phyloP scores from a whole-genome alignment of 2,797 vertebrate genomes.

The Enteromius fasciolatus region DNA sequence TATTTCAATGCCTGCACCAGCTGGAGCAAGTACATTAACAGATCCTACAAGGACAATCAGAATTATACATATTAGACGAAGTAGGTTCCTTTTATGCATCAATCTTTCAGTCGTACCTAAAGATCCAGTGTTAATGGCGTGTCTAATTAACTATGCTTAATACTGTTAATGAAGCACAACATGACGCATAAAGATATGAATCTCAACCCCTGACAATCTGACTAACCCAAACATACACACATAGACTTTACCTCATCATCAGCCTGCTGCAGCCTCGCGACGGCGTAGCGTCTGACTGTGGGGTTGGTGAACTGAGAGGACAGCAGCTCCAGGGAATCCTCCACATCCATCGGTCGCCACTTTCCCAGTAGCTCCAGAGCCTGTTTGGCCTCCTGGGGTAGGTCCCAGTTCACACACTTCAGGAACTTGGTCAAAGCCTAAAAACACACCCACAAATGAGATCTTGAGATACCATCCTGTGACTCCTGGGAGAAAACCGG shows the following conservation, averaged over 20 bases:
- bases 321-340: conserved; percentile 93
- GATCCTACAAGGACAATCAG: conserved; percentile 77
- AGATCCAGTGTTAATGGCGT: neutral
- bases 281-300: conserved; percentile 93
- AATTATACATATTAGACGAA: neutral
- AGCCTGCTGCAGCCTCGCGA: conserved; percentile 91
- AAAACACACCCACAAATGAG: conserved; percentile 10
- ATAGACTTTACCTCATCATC: conserved; percentile 89
- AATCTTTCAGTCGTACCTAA: neutral
- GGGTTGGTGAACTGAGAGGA: conserved; percentile 95
- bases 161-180: neutral
- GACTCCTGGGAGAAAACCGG: neutral
- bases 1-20: conserved; percentile 97
- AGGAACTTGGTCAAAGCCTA: conserved; percentile 98
- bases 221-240: neutral
- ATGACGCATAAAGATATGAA: neutral
- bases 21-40: conserved; percentile 97
- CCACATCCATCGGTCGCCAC: conserved; percentile 98
- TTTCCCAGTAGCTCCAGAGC: conserved; percentile 94
- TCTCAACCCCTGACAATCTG: neutral
- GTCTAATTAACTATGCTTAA: neutral
- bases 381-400: conserved; percentile 98
- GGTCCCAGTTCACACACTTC: conserved; percentile 98
- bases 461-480: neutral
- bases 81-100: neutral